These are phyloP conservation scores for Bruchidius siliquastri DNA, from an alignment of 2,888 invertebrate species.

Conservation along the genomic window DNA sequence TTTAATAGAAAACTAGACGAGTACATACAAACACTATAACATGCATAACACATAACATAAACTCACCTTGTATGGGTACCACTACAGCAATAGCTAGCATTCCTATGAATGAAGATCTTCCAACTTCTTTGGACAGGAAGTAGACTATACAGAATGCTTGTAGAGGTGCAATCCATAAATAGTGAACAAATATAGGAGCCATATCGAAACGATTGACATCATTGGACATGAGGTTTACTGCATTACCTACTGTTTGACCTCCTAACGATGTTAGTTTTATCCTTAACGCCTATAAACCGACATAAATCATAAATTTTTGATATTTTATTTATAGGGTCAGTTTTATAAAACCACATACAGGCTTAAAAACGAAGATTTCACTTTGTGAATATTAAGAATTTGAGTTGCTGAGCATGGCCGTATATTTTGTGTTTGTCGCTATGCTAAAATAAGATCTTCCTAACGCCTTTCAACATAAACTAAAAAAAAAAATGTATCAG, in stretches of 20 bases:
- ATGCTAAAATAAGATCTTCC: too few relatives aligned
- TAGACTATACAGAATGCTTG: conserved; percentile 58
- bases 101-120: conserved; percentile 49
- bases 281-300: conserved; percentile 57
- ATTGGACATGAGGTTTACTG: conserved; percentile 69
- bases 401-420: too few relatives aligned
- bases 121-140: conserved; percentile 52
- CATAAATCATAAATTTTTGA: neutral
- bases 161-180: conserved; percentile 67
- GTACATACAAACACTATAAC: too few relatives aligned
- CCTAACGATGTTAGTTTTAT: conserved; percentile 69
- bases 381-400: too few relatives aligned
- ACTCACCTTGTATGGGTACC: conserved; percentile 57
- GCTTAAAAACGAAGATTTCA: too few relatives aligned
- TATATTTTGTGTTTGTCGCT: too few relatives aligned
- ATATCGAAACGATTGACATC: conserved; percentile 72
- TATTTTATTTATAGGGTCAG: too few relatives aligned
- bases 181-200: conserved; percentile 63
- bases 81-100: conserved; percentile 54
- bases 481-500: too few relatives aligned
- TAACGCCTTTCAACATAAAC: too few relatives aligned
- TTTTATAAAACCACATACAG: too few relatives aligned
- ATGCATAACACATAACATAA: too few relatives aligned
- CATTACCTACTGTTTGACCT: conserved; percentile 58
- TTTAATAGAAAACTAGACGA: too few relatives aligned